Evolutionary conservation across 2,888 invertebrate genomes (phyloP), one percentile per base, ranked within the genome.

Genomic region (Aporophyla nigra): DNA sequence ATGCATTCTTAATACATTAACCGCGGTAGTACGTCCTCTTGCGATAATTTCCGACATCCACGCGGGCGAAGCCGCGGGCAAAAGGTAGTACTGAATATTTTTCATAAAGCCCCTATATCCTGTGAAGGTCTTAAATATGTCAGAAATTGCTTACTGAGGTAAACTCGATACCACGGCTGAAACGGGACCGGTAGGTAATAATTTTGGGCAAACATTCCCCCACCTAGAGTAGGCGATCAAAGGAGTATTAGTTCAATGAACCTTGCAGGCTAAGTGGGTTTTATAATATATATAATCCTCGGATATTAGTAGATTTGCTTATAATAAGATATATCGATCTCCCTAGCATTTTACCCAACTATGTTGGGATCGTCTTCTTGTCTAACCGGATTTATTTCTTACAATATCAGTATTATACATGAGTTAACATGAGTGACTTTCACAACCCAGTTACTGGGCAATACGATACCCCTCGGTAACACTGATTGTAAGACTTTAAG

Each of bases 241-340:
- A 91, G 89, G 87, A 76, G 73, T 83, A 83, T 88, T 87, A 82
- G 86, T 81, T 67, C 87, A 87, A 86, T 87, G 88, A 88, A 88
- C 87, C 84, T 54, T 82, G 58, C 56, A 56, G 46, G 54, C 33
- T 71, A 21, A 21, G 54, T 66, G 19, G 66, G 62, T 75, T 73
- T 67, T 83, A 83, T 77, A n/a, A 78, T 56, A 74, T 71, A 74
- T 56, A 74, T 74, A 74, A 61, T 67, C 71, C 51, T 73, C 7
- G 24, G 49, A 53, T 59, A 80, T 72, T 53, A 40, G 51, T 40
- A 24, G 61, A 83, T 54, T 78, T 71, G 27, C 40, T 71, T 63
- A 24, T n/a, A 79, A 21, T 43, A 27, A 19, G 53, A 54, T 61
- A 40, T 43, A 46, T 46, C 43, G 3, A 46, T 46, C 43, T 46